Conservation (phyloP, 2,797 vertebrate species). For the Clarias fuscus region DNA sequence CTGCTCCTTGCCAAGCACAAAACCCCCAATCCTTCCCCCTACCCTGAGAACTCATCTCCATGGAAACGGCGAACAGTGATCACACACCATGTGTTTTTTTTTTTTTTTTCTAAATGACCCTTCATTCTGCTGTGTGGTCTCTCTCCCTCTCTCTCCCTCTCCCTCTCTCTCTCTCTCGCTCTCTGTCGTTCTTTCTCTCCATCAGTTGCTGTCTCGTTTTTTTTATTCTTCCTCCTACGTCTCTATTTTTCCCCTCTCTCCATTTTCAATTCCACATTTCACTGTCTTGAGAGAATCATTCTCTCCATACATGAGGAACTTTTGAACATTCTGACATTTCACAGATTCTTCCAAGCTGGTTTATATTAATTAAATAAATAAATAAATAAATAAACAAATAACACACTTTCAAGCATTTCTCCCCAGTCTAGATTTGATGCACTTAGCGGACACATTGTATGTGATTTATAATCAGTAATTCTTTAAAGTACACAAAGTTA, state of each 20-base stretch:
- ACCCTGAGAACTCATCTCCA: conserved; percentile 68
- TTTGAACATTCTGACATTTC: not conserved
- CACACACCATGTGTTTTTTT: conserved; percentile 61
- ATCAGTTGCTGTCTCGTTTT: not conserved
- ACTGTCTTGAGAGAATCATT: not conserved
- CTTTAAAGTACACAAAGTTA: not conserved
- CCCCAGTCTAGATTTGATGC: not conserved
- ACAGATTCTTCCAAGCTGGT: not conserved
- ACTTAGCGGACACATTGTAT: not conserved
- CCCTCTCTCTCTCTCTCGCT: not conserved
- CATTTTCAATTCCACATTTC: not conserved
- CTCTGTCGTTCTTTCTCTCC: not conserved
- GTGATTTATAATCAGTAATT: not conserved
- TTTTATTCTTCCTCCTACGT: not conserved
- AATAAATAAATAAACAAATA: not conserved
- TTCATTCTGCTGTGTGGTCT: conserved; percentile 47
- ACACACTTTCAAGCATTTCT: not conserved
- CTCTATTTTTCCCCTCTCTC: not conserved
- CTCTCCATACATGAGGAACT: not conserved
- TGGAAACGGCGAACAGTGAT: conserved; percentile 70
- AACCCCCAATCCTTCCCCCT: not conserved
- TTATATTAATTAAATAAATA: not conserved
- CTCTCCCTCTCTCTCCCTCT: not conserved
- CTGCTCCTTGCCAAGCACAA: conserved; percentile 32
- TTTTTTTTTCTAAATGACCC: conserved; percentile 58